Evolutionary conservation across 2,888 invertebrate species (phyloP), one percentile per base, ranked within the genome.

Genomic region (Cerastis leucographa): DNA sequence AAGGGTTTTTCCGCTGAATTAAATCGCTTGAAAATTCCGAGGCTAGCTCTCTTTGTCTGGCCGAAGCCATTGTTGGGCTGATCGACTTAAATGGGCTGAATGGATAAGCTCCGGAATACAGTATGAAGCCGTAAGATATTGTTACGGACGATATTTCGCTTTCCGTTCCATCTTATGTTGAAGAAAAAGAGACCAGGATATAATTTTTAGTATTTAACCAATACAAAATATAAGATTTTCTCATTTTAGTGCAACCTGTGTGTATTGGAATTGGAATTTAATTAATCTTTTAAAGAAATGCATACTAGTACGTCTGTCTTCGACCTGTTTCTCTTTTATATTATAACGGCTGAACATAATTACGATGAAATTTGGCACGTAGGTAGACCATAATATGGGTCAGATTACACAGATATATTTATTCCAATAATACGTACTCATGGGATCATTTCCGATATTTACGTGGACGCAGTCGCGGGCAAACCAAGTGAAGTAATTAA

Each of bases 101-200:
- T 85, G 89, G 87, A 87, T 88, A 88, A 88, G 85, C 88, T 76
- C 77, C 71, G 66, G 82, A 84, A 85, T 88, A 87, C 85, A 81
- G 71, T 85, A 85, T 83, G 78, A 87, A 81, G 51, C 76, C 66
- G 70, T 87, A 81, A 84, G 80, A 87, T 80, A 88, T 86, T 83
- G 81, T 81, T 76, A 80, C 69, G 69, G 67, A 80, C 71, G 77
- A 77, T 87, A 83, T 79, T 88, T 74, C 62, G 51, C 65, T 85
- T 76, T 83, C 51, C 61, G 69, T 66, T 81, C n/a, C 54, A 9
- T 74, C 40, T 85, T 76, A 64, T 68, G 54, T 74, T 12, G 25
- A 67, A 46, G 22, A 42, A 70, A 66, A 19, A 14, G 61, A 49
- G 42, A 35, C 19, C 29, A 22, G 8, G 42, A n/a, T 49, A 35